Percentiles rank a stretch among this genome's conserved stretches.
phyloP scores from a whole-genome alignment of 2,888 invertebrate species.

The Synergus gifuensis region DNA sequence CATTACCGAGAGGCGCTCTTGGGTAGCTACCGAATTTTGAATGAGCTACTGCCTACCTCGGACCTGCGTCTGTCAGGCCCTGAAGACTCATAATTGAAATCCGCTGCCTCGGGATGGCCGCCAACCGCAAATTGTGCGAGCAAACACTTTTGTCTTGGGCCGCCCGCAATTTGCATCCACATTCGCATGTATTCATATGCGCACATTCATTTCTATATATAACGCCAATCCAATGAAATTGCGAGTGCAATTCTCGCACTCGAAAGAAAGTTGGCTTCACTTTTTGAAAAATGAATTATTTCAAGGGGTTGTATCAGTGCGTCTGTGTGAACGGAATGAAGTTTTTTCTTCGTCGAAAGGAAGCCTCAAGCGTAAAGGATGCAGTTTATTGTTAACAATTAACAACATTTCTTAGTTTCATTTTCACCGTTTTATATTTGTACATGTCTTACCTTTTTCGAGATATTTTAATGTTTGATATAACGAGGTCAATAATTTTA shows the following conservation, averaged over 20 bases:
- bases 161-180: constrained; percentile 72
- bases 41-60: constrained; percentile 70
- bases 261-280: constrained; percentile 1
- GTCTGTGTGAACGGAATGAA: neutral
- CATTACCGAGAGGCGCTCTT: constrained; percentile 74
- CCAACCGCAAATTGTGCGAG: constrained; percentile 74
- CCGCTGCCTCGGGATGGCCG: constrained; percentile 70
- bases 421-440: too few species aligned
- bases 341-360: neutral
- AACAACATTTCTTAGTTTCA: too few species aligned
- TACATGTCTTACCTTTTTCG: too few species aligned
- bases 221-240: constrained; percentile 29
- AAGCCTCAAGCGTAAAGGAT: too few species aligned
- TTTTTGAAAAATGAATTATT: constrained; percentile 30
- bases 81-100: constrained; percentile 76
- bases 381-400: neutral
- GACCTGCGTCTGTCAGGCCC: constrained; percentile 65
- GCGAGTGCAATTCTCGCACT: constrained; percentile 32
- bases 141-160: constrained; percentile 75
- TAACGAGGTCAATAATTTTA: neutral
- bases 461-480: too few species aligned
- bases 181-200: constrained; percentile 49
- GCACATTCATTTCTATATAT: constrained; percentile 41
- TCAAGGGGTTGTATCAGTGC: neutral
- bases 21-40: constrained; percentile 77